Base-by-base conservation (phyloP, 1,140 invertebrate species). In the Pinna nobilis region DNA sequence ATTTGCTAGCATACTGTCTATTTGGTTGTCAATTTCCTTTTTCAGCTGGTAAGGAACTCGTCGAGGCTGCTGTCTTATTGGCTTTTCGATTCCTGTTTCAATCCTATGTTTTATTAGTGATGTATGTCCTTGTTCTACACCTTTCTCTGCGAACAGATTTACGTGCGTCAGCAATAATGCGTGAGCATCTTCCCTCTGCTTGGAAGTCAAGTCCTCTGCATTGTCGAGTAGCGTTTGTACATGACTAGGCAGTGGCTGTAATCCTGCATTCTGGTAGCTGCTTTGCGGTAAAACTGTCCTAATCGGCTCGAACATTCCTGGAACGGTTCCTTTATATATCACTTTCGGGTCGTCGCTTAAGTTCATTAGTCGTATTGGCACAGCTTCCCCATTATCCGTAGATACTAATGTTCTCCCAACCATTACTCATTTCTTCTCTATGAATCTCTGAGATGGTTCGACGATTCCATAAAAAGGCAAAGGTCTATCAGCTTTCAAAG, bases 1-100 rank as follows among this genome's bases (percentile, higher is more conserved):
- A 41, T 86, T 74, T n/a, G 70, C 35, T 25, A 84, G 78, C 47
- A 91, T 72, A n/a, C 70, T 32, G n/a, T 64, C 41, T 11, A 90
- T 69, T 79, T 90, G 83, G 3, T 82, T 39, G 11, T 39, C n/a
- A 1, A n/a, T 49, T 25, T 13, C 47, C 20, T 61, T 37, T 30
- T 15, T 51, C n/a, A 39, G 32, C 0, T 44, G n/a, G 15, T 61
- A 28, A 15, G 68, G 59, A 15, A 63, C 11, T 18, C 68, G 32
- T 32, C 59, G 20, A 44, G 39, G 39, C 39, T 44, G 39, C 39
- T 44, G 39, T 44, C 39, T 44, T 9, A 44, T 44, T n/a, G n/a
- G n/a, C 39, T 44, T 44, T 44, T 44, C 39, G n/a, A 9, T 44
- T 44, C 39, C 39, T 44, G 39, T 44, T 11, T 44, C 39, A n/a